Percentiles rank a stretch among this genome's conserved stretches.
Conservation (phyloP, 2,888 invertebrate species). For the Leptinotarsa haldemani region DNA sequence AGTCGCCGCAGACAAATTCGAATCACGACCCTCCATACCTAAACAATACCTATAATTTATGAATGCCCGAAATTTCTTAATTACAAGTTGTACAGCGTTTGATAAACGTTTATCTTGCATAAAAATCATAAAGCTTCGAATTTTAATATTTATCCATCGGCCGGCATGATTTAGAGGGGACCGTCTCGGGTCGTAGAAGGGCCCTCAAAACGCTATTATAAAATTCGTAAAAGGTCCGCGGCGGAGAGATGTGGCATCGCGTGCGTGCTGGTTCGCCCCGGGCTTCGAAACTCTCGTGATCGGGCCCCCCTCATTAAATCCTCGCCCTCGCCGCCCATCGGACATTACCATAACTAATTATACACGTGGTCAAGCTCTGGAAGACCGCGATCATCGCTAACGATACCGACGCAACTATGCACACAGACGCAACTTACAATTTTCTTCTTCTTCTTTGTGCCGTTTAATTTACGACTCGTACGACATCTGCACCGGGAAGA, state of each 20-base stretch:
- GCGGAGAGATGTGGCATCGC: slow-evolving; percentile 49
- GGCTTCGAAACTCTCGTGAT: slow-evolving; percentile 53
- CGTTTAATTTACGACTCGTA: slow-evolving; percentile 12
- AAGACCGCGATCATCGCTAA: slow-evolving; percentile 38
- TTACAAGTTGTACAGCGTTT: slow-evolving; percentile 40
- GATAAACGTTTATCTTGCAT: slow-evolving; percentile 41
- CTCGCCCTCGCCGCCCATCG: slow-evolving; percentile 65
- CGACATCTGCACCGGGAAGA: slow-evolving; percentile 4
- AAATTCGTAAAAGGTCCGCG: slow-evolving; percentile 28
- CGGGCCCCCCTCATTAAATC: slow-evolving; percentile 61
- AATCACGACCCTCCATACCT: slow-evolving; percentile 28
- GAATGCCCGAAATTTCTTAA: slow-evolving; percentile 40
- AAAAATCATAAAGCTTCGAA: slow-evolving; percentile 42
- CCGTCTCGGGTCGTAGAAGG: slow-evolving; percentile 15
- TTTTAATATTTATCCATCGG: slow-evolving; percentile 44
- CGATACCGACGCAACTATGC: slow-evolving; percentile 33
- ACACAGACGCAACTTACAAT: slow-evolving; percentile 27
- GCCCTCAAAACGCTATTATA: slow-evolving; percentile 28
- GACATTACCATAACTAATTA: slow-evolving; percentile 66
- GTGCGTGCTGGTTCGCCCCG: slow-evolving; percentile 57
- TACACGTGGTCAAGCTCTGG: slow-evolving; percentile 60
- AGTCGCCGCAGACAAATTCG: slow-evolving; percentile 37
- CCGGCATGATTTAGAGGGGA: slow-evolving; percentile 37
- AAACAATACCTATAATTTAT: slow-evolving; percentile 44
- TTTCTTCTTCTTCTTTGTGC: slow-evolving; percentile 16